Evolutionary conservation across 2,888 invertebrate genomes (phyloP).

Genomic region (Tenthredo scrophulariae): DNA sequence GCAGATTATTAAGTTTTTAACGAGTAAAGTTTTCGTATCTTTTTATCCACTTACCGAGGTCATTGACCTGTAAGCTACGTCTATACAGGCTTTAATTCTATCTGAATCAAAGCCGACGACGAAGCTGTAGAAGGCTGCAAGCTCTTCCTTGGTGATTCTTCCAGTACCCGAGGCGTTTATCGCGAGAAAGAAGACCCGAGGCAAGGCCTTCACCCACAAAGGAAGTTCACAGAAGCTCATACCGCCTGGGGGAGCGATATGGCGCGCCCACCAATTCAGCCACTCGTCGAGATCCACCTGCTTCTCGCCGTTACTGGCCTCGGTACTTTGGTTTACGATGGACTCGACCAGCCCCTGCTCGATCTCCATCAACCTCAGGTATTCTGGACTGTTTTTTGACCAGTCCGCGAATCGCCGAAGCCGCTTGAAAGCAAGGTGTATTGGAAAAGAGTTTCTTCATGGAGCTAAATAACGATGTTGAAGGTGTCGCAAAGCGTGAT

Average conservation of each 20-base stretch:
- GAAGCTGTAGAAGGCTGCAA: conserved; percentile 86
- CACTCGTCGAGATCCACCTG: conserved; percentile 84
- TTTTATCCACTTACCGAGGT: conserved; percentile 83
- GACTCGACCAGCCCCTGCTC: conserved; percentile 86
- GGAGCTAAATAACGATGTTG: neutral
- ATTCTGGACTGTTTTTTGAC: conserved; percentile 87
- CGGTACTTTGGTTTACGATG: conserved; percentile 80
- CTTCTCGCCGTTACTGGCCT: conserved; percentile 52
- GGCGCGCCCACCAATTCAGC: conserved; percentile 85
- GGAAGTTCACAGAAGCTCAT: conserved; percentile 83
- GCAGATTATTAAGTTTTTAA: neutral
- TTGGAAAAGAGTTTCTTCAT: neutral
- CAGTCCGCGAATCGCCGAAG: conserved; percentile 89
- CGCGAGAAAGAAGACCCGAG: conserved; percentile 70
- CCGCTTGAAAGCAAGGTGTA: conserved; percentile 70
- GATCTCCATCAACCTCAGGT: conserved; percentile 86
- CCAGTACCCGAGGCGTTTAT: conserved; percentile 80
- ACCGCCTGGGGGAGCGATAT: conserved; percentile 77
- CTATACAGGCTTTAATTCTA: conserved; percentile 84
- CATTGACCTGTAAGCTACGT: conserved; percentile 85
- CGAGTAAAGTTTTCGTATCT: conserved; percentile 10
- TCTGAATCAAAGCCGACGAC: conserved; percentile 84
- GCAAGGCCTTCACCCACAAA: conserved; percentile 87
- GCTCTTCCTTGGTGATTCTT: conserved; percentile 84
- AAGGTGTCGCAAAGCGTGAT: neutral